These are phyloP conservation scores for Ctenicera cuprea DNA, from an alignment of 2,888 invertebrate genomes.

Conservation along the genomic window DNA sequence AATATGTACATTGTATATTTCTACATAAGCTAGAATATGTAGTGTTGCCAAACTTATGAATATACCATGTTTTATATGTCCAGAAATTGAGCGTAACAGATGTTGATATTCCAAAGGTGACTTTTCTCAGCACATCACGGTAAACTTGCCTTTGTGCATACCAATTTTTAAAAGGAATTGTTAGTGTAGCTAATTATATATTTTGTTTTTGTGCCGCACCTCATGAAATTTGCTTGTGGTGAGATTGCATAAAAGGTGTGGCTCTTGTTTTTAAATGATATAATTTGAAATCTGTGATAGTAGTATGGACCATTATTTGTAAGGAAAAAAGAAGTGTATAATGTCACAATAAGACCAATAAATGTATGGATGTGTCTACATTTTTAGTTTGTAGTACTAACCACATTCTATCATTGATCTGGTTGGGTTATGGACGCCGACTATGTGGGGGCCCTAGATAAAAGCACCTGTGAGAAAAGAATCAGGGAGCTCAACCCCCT, in stretches of 20 bases:
- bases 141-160: conserved; percentile 40
- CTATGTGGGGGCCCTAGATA: too few relatives aligned
- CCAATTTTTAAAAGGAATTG: conserved; percentile 64
- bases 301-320: conserved; percentile 73
- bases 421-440: too few relatives aligned
- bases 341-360: conserved; percentile 70
- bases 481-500: too few relatives aligned
- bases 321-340: conserved; percentile 69
- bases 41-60: conserved; percentile 52
- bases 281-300: conserved; percentile 73
- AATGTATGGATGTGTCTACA: conserved; percentile 64
- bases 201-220: conserved; percentile 45
- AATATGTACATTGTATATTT: conserved; percentile 54
- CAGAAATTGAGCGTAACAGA: conserved; percentile 35
- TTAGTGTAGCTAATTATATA: conserved; percentile 58
- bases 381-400: not conserved
- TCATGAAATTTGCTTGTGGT: conserved; percentile 53
- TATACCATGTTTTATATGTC: conserved; percentile 51
- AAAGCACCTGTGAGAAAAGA: too few relatives aligned
- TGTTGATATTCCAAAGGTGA: conserved; percentile 44
- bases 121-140: conserved; percentile 13
- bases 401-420: too few relatives aligned
- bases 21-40: conserved; percentile 42
- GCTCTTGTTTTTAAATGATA: conserved; percentile 60
- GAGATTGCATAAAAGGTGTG: conserved; percentile 38